Evolutionary conservation across 2,888 invertebrate species (phyloP).

Genomic region (Ptycholaimellus sp.): DNA sequence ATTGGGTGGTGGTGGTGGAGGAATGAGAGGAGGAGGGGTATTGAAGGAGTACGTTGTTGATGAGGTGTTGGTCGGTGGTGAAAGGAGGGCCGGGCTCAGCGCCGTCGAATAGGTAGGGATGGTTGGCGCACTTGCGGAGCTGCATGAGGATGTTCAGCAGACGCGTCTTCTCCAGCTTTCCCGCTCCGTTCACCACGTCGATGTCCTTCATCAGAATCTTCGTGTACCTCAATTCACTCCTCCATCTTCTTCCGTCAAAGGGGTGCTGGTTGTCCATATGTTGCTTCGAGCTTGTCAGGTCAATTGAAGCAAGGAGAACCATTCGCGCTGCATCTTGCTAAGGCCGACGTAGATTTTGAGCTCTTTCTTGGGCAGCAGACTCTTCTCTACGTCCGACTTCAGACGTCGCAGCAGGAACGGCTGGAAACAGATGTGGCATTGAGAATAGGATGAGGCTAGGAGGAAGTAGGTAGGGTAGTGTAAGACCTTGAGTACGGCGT

Average conservation of each 20-base stretch:
- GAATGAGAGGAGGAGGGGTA: too few relatives aligned
- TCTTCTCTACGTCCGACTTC: conserved; percentile 90
- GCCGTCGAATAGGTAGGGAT: conserved; percentile 94
- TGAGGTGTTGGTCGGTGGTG: conserved; percentile 17
- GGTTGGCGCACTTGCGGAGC: conserved; percentile 85
- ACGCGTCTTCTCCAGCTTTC: conserved; percentile 76
- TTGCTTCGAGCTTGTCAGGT: neutral
- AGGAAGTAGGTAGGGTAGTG: neutral
- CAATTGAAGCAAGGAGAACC: conserved; percentile 7
- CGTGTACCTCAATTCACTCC: conserved; percentile 42
- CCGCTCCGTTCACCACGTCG: conserved; percentile 90
- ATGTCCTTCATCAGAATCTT: conserved; percentile 96
- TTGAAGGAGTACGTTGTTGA: too few relatives aligned
- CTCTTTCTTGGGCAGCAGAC: conserved; percentile 85
- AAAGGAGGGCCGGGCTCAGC: conserved; percentile 59
- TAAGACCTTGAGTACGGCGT: conserved; percentile 39
- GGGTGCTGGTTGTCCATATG: neutral
- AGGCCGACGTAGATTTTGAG: conserved; percentile 75
- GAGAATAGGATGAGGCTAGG: neutral
- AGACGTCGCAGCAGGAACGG: conserved; percentile 81
- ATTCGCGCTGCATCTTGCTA: conserved; percentile 95
- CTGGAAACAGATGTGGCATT: conserved; percentile 34
- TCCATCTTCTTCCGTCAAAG: too few relatives aligned
- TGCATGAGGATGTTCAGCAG: conserved; percentile 98
- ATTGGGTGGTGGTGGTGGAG: too few relatives aligned